Conservation (phyloP, 2,888 invertebrate species). For the Phasia obesa region DNA sequence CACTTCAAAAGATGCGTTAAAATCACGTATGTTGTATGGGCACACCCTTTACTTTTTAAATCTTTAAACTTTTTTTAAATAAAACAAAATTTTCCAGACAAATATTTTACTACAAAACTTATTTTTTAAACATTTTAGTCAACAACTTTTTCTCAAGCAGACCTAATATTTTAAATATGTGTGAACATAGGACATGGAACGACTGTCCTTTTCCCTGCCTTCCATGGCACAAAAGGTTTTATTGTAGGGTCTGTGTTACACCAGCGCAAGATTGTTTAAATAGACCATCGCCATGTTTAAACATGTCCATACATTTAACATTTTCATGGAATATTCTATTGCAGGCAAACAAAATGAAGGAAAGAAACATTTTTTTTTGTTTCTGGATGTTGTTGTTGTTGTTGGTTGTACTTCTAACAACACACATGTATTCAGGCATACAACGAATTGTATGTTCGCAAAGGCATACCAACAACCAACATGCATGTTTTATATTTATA, state of each 20-base stretch:
- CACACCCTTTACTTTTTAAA: too few species aligned
- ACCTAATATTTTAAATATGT: conserved; percentile 26
- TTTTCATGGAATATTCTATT: conserved; percentile 57
- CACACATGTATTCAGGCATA: neutral
- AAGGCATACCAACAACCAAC: conserved; percentile 21
- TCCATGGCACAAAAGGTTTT: conserved; percentile 22
- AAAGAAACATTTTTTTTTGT: conserved; percentile 24
- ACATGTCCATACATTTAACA: conserved; percentile 50
- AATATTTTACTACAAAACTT: too few species aligned
- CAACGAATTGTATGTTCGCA: conserved; percentile 32
- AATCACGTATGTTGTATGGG: too few species aligned
- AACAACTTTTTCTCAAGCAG: conserved; percentile 13
- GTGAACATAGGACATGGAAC: neutral
- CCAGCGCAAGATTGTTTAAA: conserved; percentile 24
- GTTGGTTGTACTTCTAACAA: conserved; percentile 7
- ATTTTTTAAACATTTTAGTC: neutral
- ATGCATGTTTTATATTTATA: conserved; percentile 30
- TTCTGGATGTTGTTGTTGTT: conserved; percentile 28
- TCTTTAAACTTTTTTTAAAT: too few species aligned
- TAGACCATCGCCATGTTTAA: conserved; percentile 18
- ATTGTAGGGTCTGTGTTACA: neutral
- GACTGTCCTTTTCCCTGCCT: conserved; percentile 16
- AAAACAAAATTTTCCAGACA: too few species aligned
- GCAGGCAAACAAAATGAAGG: conserved; percentile 16
- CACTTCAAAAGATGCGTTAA: too few species aligned